Percentiles rank a stretch among this genome's conserved stretches.
Evolutionary conservation across 2,113 vertebrate genomes (phyloP).

Genomic region (Piprites chloris): DNA sequence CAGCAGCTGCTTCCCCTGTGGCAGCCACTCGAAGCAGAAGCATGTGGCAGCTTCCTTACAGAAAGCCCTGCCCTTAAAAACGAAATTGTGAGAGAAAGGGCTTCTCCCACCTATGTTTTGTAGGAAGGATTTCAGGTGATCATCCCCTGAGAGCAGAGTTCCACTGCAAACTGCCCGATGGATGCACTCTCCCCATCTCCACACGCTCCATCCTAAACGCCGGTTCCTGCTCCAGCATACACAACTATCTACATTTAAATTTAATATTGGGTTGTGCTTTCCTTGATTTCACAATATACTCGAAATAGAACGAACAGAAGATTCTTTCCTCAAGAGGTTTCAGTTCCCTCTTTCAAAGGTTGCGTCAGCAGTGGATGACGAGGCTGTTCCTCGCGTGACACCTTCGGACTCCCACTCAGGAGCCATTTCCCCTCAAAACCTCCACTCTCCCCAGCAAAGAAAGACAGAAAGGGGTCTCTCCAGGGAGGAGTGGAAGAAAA

Average conservation of each 20-base stretch:
- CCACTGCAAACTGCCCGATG: not conserved
- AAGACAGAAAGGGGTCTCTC: not conserved
- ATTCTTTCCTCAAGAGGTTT: constrained; percentile 33
- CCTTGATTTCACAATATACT: constrained; percentile 38
- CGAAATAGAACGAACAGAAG: constrained; percentile 3
- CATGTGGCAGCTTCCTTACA: not conserved
- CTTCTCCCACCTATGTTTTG: not conserved
- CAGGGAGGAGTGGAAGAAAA: not conserved
- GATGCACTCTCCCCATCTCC: accelerated
- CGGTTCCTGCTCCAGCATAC: not conserved
- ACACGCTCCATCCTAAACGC: accelerated
- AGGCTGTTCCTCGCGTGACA: not conserved
- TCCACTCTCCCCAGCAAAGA: not conserved
- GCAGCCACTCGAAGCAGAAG: not conserved
- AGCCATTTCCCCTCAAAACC: not conserved
- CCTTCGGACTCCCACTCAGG: not conserved
- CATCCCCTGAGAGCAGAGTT: not conserved
- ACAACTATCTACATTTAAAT: not conserved
- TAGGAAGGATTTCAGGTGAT: accelerated
- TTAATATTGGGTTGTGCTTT: not conserved
- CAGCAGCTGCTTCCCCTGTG: not conserved
- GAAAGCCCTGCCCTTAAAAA: not conserved
- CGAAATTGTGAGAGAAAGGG: not conserved
- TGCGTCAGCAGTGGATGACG: accelerated
- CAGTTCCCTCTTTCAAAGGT: not conserved